phyloP scores from a whole-genome alignment of 2,113 vertebrate genomes.

The Tinamus guttatus region DNA sequence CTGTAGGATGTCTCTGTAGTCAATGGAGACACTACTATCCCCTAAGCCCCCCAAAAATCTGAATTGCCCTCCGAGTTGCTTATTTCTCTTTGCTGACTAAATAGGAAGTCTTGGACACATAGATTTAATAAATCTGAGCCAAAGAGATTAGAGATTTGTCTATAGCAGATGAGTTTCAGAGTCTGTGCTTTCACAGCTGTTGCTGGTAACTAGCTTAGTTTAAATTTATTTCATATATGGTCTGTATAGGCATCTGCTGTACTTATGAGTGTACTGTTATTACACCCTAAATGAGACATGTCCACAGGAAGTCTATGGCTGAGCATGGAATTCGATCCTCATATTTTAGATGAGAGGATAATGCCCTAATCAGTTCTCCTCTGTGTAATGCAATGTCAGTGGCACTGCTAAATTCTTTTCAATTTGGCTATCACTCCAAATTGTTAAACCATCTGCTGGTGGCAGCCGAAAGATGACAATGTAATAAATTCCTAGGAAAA shows the following conservation, averaged over 20 bases:
- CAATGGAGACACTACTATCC: background rate
- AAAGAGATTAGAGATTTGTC: slow-evolving; percentile 71
- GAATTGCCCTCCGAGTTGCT: slow-evolving; percentile 55
- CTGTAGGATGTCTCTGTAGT: background rate
- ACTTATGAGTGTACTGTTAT: background rate
- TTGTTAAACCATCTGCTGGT: slow-evolving; percentile 54
- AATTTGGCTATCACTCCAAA: slow-evolving; percentile 27
- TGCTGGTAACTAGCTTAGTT: slow-evolving; percentile 59
- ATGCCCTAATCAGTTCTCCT: background rate
- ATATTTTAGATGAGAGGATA: slow-evolving; percentile 5
- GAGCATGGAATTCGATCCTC: background rate
- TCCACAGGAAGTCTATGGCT: background rate
- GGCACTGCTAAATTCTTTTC: slow-evolving; percentile 25
- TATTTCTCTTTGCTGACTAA: slow-evolving; percentile 49
- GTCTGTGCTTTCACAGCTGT: slow-evolving; percentile 61
- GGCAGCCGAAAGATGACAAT: slow-evolving; percentile 25
- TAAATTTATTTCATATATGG: slow-evolving; percentile 40
- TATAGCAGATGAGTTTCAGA: slow-evolving; percentile 62
- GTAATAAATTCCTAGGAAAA: slow-evolving; percentile 44
- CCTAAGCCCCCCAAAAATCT: slow-evolving; percentile 30
- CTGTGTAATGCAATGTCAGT: background rate
- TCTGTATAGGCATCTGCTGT: background rate
- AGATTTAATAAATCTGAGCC: slow-evolving; percentile 68
- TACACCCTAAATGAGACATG: background rate
- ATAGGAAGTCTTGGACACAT: slow-evolving; percentile 51